Evolutionary conservation across 2,888 invertebrate species (phyloP).

Genomic region (Coenonympha glycerion): DNA sequence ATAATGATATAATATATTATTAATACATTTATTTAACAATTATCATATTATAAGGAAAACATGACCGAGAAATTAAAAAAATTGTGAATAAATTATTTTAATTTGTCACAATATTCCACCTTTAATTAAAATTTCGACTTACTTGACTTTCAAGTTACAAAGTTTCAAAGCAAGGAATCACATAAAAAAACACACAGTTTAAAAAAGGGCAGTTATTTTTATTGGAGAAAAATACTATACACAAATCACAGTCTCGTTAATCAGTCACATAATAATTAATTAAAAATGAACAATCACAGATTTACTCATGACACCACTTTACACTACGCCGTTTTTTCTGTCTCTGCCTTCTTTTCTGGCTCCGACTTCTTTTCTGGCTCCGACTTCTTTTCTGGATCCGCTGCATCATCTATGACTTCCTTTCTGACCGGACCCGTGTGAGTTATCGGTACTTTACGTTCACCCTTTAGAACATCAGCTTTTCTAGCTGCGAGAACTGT

Average conservation of each 20-base stretch:
- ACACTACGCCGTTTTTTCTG: too few species aligned
- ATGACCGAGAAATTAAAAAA: too few species aligned
- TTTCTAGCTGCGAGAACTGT: constrained; percentile 79
- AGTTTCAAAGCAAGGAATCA: too few species aligned
- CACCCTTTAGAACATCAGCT: constrained; percentile 50
- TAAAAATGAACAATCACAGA: background rate
- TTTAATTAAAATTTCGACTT: background rate
- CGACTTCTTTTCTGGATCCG: constrained; percentile 26
- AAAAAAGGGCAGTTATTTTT: background rate
- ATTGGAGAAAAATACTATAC: background rate
- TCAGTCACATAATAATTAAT: constrained; percentile 9
- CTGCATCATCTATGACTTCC: constrained; percentile 36
- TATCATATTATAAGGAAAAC: too few species aligned
- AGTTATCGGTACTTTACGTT: constrained; percentile 74
- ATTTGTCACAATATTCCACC: too few species aligned
- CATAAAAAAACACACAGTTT: background rate
- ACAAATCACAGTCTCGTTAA: constrained; percentile 15
- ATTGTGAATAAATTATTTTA: too few species aligned
- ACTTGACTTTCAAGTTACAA: too few species aligned
- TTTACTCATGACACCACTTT: too few species aligned
- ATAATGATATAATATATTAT: too few species aligned
- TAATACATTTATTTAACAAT: too few species aligned
- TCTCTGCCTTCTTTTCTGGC: too few species aligned
- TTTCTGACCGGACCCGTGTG: constrained; percentile 75
- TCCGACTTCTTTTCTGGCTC: constrained; percentile 27